Percentiles rank a stretch among this genome's conserved stretches.
Conservation (phyloP, 2,113 vertebrate genomes). For the Chloebia gouldiae region DNA sequence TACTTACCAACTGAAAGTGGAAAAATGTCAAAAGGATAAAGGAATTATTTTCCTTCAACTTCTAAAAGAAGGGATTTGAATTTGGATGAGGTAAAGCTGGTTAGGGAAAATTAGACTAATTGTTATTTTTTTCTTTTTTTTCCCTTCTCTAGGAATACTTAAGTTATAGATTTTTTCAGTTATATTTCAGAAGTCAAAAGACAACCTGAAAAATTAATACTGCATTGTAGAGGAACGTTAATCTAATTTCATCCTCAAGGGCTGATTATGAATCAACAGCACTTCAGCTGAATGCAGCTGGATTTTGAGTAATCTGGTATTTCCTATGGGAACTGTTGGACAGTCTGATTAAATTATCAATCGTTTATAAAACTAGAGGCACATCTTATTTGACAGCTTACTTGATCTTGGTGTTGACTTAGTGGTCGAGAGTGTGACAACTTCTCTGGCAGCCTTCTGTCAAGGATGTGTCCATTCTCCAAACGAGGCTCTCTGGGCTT, state of each 20-base stretch:
- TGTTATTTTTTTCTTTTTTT: not conserved
- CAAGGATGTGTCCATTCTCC: slow-evolving; percentile 82
- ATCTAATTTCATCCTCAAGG: not conserved
- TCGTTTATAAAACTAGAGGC: not conserved
- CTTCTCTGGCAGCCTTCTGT: slow-evolving; percentile 86
- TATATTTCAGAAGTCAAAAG: not conserved
- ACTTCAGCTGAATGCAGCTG: not conserved
- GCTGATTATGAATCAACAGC: not conserved
- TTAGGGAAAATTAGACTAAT: not conserved
- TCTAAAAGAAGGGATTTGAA: not conserved
- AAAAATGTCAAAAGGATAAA: not conserved
- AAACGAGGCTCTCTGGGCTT: slow-evolving; percentile 90
- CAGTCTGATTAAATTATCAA: not conserved
- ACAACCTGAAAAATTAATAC: not conserved
- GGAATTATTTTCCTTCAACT: not conserved
- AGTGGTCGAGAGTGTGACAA: slow-evolving; percentile 70
- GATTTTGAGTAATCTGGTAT: not conserved
- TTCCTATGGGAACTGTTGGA: not conserved
- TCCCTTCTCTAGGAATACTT: not conserved
- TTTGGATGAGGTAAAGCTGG: not conserved
- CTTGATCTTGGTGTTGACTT: slow-evolving; percentile 80
- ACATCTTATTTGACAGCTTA: slow-evolving; percentile 78
- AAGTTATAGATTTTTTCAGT: not conserved
- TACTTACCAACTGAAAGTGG: not conserved
- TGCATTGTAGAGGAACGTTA: not conserved